Percentiles rank a stretch among this genome's conserved stretches.
Evolutionary conservation across 2,888 invertebrate genomes (phyloP).

Genomic region (Mythimna pallens): DNA sequence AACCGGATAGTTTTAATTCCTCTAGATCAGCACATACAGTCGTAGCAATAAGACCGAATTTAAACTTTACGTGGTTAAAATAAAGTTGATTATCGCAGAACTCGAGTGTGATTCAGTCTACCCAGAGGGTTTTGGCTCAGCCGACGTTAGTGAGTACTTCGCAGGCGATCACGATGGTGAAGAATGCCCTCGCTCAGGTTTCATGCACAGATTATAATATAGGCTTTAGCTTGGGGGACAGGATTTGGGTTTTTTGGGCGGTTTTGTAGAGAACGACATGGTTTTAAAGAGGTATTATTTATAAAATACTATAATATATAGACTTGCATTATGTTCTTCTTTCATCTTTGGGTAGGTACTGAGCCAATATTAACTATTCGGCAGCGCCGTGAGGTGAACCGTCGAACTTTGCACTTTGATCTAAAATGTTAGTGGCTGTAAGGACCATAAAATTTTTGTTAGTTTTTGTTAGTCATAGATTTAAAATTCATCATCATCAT

Average conservation of each 20-base stretch:
- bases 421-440: no score
- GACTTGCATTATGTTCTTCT: not conserved
- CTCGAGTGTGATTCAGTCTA: constrained; percentile 87
- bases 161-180: constrained; percentile 84
- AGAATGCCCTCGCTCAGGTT: constrained; percentile 76
- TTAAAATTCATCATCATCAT: no score
- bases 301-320: not conserved
- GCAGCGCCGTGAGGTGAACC: no score
- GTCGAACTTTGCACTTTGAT: no score
- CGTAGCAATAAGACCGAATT: constrained; percentile 11
- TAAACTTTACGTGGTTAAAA: constrained; percentile 31
- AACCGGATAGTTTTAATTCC: not conserved
- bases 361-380: no score
- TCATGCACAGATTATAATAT: constrained; percentile 63
- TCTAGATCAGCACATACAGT: constrained; percentile 12
- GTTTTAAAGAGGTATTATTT: not conserved
- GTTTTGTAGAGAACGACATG: not conserved
- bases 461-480: no score
- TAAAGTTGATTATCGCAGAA: constrained; percentile 77
- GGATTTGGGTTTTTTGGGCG: constrained; percentile 44
- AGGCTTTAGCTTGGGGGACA: constrained; percentile 58
- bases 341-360: no score
- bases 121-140: constrained; percentile 83
- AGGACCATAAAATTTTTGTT: no score
- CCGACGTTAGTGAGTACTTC: constrained; percentile 85